Conservation (phyloP, 2,888 invertebrate genomes). For the Cacoxenus indagator region DNA sequence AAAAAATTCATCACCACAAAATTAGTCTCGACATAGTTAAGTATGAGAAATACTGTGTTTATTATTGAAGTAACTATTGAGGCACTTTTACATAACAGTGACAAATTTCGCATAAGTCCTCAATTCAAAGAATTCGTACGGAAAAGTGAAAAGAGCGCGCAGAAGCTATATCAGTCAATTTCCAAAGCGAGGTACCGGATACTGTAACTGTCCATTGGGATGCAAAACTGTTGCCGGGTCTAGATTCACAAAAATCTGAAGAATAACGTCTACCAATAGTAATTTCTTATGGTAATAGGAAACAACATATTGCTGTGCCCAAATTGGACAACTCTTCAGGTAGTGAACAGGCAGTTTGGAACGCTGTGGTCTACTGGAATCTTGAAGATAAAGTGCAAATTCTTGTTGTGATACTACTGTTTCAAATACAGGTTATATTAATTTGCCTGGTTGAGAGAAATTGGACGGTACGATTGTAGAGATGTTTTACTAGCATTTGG, state of each 20-base stretch:
- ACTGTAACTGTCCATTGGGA: constrained; percentile 55
- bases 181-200: constrained; percentile 55
- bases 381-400: constrained; percentile 42
- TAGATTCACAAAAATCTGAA: constrained; percentile 26
- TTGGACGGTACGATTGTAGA: too few relatives aligned
- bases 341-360: constrained; percentile 38
- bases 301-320: constrained; percentile 53
- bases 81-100: constrained; percentile 42
- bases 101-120: constrained; percentile 52
- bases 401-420: constrained; percentile 47
- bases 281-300: constrained; percentile 18
- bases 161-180: constrained; percentile 55
- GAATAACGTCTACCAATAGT: constrained; percentile 61
- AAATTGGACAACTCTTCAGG: constrained; percentile 46
- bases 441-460: too few relatives aligned
- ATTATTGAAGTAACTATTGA: constrained; percentile 45
- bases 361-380: constrained; percentile 36
- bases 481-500: too few relatives aligned
- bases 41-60: constrained; percentile 42
- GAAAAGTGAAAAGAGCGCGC: constrained; percentile 30
- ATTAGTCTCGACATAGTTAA: constrained; percentile 37
- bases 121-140: constrained; percentile 49
- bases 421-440: constrained; percentile 46
- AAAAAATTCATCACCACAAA: constrained; percentile 45
- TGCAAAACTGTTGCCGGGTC: constrained; percentile 56